A percentile compares a stretch with the other conserved stretches of the same genome.
Conservation (phyloP, 2,113 vertebrate genomes). For the Sturnira hondurensis region DNA sequence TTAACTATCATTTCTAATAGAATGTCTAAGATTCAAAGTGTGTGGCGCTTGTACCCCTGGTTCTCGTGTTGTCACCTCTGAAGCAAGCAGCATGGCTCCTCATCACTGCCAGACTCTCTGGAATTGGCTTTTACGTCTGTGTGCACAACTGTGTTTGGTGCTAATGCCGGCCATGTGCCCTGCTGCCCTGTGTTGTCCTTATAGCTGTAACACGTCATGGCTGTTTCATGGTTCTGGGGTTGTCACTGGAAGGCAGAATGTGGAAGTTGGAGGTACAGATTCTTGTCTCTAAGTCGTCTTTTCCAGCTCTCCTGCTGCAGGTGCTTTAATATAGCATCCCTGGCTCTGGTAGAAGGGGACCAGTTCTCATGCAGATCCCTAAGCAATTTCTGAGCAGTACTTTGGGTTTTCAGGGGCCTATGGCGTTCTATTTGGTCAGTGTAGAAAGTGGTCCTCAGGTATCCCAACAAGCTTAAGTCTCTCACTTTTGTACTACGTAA, state of each 20-base stretch:
- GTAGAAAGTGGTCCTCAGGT: not conserved
- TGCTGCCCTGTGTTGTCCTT: slow-evolving; percentile 72
- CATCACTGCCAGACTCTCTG: slow-evolving; percentile 62
- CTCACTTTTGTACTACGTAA: not conserved
- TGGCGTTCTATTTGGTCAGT: not conserved
- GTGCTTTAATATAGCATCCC: not conserved
- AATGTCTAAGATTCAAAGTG: not conserved
- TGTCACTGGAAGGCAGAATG: not conserved
- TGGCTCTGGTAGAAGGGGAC: not conserved
- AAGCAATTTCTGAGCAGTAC: not conserved
- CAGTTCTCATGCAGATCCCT: not conserved
- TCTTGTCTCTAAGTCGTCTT: not conserved
- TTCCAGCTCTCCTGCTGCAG: not conserved
- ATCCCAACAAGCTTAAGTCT: not conserved
- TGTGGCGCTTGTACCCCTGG: not conserved
- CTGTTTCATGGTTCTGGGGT: not conserved
- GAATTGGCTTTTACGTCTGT: slow-evolving; percentile 60
- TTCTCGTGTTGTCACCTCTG: slow-evolving; percentile 4
- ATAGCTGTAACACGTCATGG: slow-evolving; percentile 59
- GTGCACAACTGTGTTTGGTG: slow-evolving; percentile 54
- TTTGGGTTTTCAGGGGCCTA: not conserved
- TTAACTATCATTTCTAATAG: not conserved
- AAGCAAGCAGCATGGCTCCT: slow-evolving; percentile 61
- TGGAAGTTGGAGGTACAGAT: not conserved
- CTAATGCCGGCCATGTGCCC: slow-evolving; percentile 68